These are phyloP conservation scores for Luidia sarsii DNA, from an alignment of 53 echinoderm and acorn worm genomes.

Conservation along the genomic window DNA sequence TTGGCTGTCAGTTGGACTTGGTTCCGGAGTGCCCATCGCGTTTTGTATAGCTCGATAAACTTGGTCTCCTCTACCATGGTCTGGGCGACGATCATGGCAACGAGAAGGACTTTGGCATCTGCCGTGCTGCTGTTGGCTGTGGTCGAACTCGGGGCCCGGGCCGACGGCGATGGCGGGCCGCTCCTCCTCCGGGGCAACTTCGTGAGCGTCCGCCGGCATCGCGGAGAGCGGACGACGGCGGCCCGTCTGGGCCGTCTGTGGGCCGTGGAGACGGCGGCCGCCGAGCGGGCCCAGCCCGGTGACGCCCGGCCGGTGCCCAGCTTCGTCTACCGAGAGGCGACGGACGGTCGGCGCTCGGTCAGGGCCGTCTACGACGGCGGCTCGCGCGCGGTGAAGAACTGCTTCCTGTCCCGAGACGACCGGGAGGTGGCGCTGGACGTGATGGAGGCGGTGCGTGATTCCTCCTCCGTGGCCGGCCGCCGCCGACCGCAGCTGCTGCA, in stretches of 20 bases:
- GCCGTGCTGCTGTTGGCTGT: too few relatives aligned
- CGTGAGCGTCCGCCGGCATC: conserved; percentile 39
- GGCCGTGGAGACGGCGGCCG: conserved; percentile 53
- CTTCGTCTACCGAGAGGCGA: conserved; percentile 40
- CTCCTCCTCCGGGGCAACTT: too few relatives aligned
- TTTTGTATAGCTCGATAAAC: too few relatives aligned
- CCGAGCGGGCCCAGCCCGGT: not conserved
- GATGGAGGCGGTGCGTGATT: not conserved
- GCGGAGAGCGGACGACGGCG: conserved; percentile 33
- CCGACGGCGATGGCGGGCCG: too few relatives aligned
- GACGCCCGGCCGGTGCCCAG: not conserved
- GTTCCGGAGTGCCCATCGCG: too few relatives aligned
- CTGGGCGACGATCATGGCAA: too few relatives aligned
- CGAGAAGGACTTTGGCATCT: too few relatives aligned
- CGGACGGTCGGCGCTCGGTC: conserved; percentile 28
- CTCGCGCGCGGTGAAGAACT: conserved; percentile 23
- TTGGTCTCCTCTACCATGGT: too few relatives aligned
- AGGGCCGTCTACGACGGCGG: conserved; percentile 43
- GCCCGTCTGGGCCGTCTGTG: conserved; percentile 5
- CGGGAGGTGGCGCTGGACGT: not conserved
- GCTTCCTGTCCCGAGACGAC: conserved; percentile 1
- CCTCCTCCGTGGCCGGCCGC: too few relatives aligned
- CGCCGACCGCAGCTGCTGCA: not conserved
- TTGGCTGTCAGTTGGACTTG: too few relatives aligned
- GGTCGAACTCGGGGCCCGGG: too few relatives aligned